phyloP scores from a whole-genome alignment of 2,113 vertebrate species.

The Desmodus rotundus region DNA sequence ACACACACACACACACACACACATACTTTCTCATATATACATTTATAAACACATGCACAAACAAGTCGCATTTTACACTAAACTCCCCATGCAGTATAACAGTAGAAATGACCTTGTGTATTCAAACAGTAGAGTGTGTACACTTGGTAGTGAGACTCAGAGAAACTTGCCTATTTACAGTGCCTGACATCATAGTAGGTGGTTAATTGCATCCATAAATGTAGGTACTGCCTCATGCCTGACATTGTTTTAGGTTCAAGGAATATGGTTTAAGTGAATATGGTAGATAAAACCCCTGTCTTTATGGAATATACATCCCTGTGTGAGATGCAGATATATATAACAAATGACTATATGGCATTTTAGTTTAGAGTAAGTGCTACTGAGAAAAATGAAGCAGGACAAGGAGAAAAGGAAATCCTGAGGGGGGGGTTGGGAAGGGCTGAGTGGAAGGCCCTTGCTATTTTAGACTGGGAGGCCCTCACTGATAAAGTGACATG shows the following conservation, averaged over 20 bases:
- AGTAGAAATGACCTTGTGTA: neutral
- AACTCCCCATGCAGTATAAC: neutral
- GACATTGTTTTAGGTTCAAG: neutral
- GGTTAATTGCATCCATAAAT: neutral
- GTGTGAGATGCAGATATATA: neutral
- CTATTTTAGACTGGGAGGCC: neutral
- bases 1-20: neutral
- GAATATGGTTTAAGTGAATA: neutral
- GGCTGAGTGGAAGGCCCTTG: neutral
- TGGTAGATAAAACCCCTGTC: neutral
- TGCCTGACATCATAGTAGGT: neutral
- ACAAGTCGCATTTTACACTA: neutral
- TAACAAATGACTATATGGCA: neutral
- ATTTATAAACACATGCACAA: neutral
- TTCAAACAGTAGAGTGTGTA: neutral
- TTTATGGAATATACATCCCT: neutral
- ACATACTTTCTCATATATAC: neutral
- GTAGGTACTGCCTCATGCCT: neutral
- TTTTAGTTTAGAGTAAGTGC: neutral
- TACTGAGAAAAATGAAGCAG: neutral
- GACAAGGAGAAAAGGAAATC: neutral
- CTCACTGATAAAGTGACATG: neutral
- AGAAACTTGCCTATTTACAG: neutral
- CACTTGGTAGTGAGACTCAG: neutral
- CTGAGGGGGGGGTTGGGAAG: neutral